Evolutionary conservation across 2,888 invertebrate genomes (phyloP).

Genomic region (Capitulum mitella): DNA sequence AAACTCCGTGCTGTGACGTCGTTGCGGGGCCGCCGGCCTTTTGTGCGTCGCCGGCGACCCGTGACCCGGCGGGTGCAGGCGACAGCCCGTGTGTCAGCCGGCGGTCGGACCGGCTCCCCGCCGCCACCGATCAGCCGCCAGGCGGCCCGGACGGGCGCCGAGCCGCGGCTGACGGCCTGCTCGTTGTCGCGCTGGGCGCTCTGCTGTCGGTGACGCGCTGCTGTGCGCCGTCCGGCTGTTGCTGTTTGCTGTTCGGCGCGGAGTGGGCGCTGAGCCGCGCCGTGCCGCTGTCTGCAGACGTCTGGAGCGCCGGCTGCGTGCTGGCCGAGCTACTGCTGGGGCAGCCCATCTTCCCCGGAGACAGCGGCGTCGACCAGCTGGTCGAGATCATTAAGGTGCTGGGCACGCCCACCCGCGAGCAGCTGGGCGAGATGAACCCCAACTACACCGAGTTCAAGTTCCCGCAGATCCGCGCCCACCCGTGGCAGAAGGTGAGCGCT

Average conservation of each 20-base stretch:
- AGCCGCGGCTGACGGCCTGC: too few species aligned
- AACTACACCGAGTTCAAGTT: slow-evolving; percentile 99
- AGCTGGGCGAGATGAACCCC: slow-evolving; percentile 99
- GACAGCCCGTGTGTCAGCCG: too few species aligned
- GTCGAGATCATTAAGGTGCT: slow-evolving; percentile 99
- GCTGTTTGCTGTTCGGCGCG: too few species aligned
- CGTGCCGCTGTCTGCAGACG: slow-evolving; percentile 56
- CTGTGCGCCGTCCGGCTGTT: background rate
- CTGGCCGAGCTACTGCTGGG: slow-evolving; percentile 94
- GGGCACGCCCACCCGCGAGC: slow-evolving; percentile 96
- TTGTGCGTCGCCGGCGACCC: too few species aligned
- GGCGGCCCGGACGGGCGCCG: too few species aligned
- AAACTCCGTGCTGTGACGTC: too few species aligned
- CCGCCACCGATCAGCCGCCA: too few species aligned
- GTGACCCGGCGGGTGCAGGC: too few species aligned
- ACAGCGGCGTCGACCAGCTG: slow-evolving; percentile 97
- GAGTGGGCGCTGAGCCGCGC: background rate
- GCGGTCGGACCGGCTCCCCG: too few species aligned
- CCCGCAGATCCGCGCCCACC: slow-evolving; percentile 99
- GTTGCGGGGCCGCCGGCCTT: too few species aligned
- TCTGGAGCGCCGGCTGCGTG: slow-evolving; percentile 99
- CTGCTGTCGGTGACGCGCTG: background rate
- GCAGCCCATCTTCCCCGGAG: slow-evolving; percentile 98
- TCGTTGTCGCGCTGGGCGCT: too few species aligned
- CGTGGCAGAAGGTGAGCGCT: slow-evolving; percentile 95